These are phyloP conservation scores for Abscondita cerata DNA, from an alignment of 2,888 invertebrate species.

Conservation along the genomic window DNA sequence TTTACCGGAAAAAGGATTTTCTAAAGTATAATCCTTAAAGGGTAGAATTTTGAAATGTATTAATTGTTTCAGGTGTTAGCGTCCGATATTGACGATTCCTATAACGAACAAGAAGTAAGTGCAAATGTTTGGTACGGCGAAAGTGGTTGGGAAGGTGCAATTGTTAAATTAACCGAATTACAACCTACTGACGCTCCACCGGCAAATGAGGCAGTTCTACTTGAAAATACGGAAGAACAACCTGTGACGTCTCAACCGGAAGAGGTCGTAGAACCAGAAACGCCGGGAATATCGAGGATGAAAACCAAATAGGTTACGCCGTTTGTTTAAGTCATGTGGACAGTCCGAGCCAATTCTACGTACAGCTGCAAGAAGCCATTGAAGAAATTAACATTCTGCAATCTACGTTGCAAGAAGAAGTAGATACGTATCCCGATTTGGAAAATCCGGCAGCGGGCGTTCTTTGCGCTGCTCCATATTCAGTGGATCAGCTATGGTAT, in stretches of 20 bases:
- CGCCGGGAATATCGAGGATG: not conserved
- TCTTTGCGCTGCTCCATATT: slow-evolving; percentile 79
- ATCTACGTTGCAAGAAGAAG: slow-evolving; percentile 67
- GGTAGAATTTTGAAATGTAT: not conserved
- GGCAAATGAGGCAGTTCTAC: not conserved
- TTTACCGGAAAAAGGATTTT: too few species aligned
- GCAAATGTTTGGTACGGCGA: slow-evolving; percentile 63
- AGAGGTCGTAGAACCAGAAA: not conserved
- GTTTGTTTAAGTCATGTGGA: slow-evolving; percentile 77
- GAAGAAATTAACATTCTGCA: slow-evolving; percentile 68
- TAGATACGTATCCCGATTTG: slow-evolving; percentile 60
- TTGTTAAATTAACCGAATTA: slow-evolving; percentile 20
- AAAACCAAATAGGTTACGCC: slow-evolving; percentile 57
- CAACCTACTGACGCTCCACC: not conserved
- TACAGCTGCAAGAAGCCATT: slow-evolving; percentile 68
- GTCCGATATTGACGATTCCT: slow-evolving; percentile 53
- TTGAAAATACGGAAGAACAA: not conserved
- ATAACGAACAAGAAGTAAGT: slow-evolving; percentile 62
- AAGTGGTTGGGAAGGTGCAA: slow-evolving; percentile 61
- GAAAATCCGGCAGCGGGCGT: slow-evolving; percentile 67
- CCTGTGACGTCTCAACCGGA: not conserved
- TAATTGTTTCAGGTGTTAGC: slow-evolving; percentile 16
- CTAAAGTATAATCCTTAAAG: too few species aligned
- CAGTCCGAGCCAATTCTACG: slow-evolving; percentile 77
- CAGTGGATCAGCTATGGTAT: slow-evolving; percentile 89